Evolutionary conservation across 2,888 invertebrate species (phyloP).

Genomic region (Hirtodrosophila confusa): DNA sequence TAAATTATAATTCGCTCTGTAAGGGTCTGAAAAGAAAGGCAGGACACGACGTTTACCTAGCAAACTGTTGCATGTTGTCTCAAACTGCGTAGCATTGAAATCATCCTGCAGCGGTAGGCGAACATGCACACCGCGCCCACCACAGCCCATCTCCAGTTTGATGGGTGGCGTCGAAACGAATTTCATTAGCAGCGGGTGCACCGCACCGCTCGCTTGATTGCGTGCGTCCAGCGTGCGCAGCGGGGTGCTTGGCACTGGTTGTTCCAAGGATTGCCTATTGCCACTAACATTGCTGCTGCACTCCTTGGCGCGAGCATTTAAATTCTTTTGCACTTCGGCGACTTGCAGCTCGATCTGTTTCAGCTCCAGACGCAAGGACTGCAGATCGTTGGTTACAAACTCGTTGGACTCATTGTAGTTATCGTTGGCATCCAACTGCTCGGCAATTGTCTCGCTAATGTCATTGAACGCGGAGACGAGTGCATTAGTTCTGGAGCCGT

Average conservation of each 20-base stretch:
- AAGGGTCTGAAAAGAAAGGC: no score
- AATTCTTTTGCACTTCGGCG: conserved; percentile 64
- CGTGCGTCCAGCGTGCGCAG: conserved; percentile 6
- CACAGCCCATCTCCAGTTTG: conserved; percentile 60
- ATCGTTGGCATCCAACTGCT: conserved; percentile 68
- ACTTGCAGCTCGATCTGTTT: conserved; percentile 72
- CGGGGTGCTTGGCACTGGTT: conserved; percentile 25
- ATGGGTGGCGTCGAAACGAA: conserved; percentile 82
- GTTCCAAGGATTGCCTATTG: conserved; percentile 1
- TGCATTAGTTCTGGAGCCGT: conserved; percentile 55
- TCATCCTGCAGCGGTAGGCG: conserved; percentile 80
- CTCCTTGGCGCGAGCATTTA: conserved; percentile 52
- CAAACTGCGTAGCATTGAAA: conserved; percentile 59
- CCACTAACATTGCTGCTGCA: conserved; percentile 18
- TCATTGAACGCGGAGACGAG: conserved; percentile 70
- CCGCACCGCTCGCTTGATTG: neutral
- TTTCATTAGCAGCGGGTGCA: conserved; percentile 66
- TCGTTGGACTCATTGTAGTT: conserved; percentile 69
- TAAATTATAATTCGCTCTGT: no score
- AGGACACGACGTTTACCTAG: conserved; percentile 35
- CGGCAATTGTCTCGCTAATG: conserved; percentile 69
- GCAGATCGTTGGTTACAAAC: conserved; percentile 68
- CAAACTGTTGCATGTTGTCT: conserved; percentile 51
- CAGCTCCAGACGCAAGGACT: conserved; percentile 64
- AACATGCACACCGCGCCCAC: conserved; percentile 47